A percentile compares a stretch with the other conserved stretches of the same genome.
These are phyloP conservation scores for Phaonia tiefii DNA, from an alignment of 2,888 invertebrate species.

Conservation along the genomic window DNA sequence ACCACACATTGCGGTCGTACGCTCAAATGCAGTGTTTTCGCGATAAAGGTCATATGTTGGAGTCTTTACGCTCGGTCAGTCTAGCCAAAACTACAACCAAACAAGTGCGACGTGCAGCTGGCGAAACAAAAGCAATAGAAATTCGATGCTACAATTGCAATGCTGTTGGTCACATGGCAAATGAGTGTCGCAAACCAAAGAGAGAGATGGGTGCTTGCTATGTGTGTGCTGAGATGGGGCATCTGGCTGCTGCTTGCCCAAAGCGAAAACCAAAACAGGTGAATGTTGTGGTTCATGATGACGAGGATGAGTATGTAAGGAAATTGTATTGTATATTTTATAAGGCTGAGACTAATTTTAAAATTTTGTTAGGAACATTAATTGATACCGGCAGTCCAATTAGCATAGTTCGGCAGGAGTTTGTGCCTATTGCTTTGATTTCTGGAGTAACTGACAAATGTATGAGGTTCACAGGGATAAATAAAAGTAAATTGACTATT, in stretches of 20 bases:
- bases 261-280: constrained; percentile 38
- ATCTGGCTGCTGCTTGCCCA: constrained; percentile 54
- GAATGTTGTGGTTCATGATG: constrained; percentile 39
- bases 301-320: constrained; percentile 61
- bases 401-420: constrained; percentile 23
- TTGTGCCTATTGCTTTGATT: not conserved
- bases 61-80: constrained; percentile 39
- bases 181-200: constrained; percentile 50
- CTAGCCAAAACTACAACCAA: constrained; percentile 16
- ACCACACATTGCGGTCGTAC: constrained; percentile 36
- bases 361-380: constrained; percentile 32
- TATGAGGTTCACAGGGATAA: constrained; percentile 36
- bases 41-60: constrained; percentile 36
- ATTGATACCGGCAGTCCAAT: constrained; percentile 62
- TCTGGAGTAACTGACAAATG: not conserved
- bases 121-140: constrained; percentile 22
- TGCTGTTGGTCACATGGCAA: constrained; percentile 52
- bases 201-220: constrained; percentile 46
- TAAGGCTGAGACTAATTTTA: constrained; percentile 50
- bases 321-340: constrained; percentile 58
- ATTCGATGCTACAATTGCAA: constrained; percentile 58
- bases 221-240: constrained; percentile 55
- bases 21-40: constrained; percentile 57
- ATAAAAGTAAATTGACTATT: constrained; percentile 43
- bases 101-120: constrained; percentile 3